Evolutionary conservation across 2,113 vertebrate genomes (phyloP), one percentile per base, ranked within the genome.

Genomic region (Myxocyprinus asiaticus): DNA sequence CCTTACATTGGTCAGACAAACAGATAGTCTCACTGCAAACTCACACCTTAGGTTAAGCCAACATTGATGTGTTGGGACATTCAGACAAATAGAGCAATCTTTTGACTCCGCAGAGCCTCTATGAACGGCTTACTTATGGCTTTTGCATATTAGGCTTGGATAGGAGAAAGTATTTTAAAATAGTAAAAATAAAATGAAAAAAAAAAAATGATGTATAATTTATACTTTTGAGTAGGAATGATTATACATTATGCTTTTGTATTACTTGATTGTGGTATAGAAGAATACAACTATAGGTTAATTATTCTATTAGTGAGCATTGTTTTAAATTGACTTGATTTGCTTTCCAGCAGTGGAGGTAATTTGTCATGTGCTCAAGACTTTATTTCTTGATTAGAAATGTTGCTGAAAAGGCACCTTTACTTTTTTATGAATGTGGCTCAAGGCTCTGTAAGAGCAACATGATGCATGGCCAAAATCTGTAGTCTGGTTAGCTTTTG

Each of bases 351-450:
- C 59, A 33, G 14, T 58, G 55, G 63, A 58, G 66, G 22, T 33
- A 14, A 63, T 74, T 82, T 78, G 51, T 67, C 43, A 72, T 50
- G 44, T 50, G 55, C 22, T 5, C 43, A 55, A 80, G 43, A 47
- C 42, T 61, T 50, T 66, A 42, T 68, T 72, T 77, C 17, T 17
- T 67, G 42, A 70, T 62, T 50, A 63, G 50, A 78, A 81, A 78
- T 64, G 17, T 69, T 74, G 69, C 47, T 61, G 48, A 62, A 75
- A 67, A 82, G 43, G 50, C 9, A 67, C 47, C 48, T 81, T 68
- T 56, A 55, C 22, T 77, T 77, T 83, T 74, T 73, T 11, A 83
- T 64, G 44, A 75, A 67, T 43, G 50, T 48, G 17, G 42, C 43
- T 51, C 47, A 48, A 42, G 55, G 42, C 62, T 72, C 64, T 63